Conservation (phyloP, 2,797 vertebrate genomes). For the Parauchenoglanis punctatus region DNA sequence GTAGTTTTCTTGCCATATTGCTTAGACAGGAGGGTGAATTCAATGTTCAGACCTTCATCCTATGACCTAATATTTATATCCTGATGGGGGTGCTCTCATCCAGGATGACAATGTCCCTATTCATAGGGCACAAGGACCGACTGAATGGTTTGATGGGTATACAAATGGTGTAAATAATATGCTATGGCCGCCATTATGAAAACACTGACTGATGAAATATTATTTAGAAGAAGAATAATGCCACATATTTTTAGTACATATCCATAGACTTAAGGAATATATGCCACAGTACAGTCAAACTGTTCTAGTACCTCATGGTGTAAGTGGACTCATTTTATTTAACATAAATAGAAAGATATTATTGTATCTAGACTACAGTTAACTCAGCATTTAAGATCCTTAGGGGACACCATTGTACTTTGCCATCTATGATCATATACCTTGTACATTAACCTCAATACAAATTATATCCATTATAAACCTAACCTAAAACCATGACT, state of each 20-base stretch:
- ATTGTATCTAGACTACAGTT: neutral
- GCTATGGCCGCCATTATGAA: neutral
- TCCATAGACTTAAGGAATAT: neutral
- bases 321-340: neutral
- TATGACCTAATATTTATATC: neutral
- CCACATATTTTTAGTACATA: neutral
- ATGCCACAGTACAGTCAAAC: neutral
- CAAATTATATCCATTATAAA: constrained; percentile 71
- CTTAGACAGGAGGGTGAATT: neutral
- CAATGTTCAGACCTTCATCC: neutral
- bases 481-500: constrained; percentile 70
- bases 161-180: neutral
- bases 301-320: neutral
- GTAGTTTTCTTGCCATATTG: neutral
- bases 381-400: neutral
- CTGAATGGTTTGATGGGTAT: neutral
- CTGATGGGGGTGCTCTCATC: neutral
- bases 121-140: neutral
- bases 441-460: constrained; percentile 61
- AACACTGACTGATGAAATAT: neutral
- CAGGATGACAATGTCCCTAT: neutral
- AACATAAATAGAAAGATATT: neutral
- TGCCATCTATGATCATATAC: constrained; percentile 55
- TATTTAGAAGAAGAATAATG: neutral
- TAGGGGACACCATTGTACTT: constrained; percentile 65